phyloP scores from a whole-genome alignment of 1,140 invertebrate genomes.

The Atta texana region DNA sequence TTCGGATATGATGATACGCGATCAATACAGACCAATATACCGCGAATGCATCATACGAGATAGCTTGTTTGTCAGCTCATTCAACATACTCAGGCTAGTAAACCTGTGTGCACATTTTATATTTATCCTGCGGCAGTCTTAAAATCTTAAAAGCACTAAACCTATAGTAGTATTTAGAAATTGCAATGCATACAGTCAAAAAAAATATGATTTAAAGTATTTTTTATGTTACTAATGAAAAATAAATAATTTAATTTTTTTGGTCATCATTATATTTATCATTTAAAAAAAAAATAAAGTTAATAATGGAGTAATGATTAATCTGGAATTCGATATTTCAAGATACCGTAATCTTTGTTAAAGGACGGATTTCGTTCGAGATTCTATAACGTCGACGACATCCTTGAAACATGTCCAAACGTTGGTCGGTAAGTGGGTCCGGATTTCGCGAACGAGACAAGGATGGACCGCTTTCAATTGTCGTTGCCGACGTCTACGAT shows the following conservation, averaged over 20 bases:
- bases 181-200: neutral
- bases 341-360: neutral
- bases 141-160: neutral
- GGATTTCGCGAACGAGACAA: conserved; percentile 36
- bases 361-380: conserved; percentile 21
- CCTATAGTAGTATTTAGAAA: neutral
- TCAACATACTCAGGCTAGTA: conserved; percentile 21
- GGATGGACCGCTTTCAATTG: conserved; percentile 82
- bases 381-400: conserved; percentile 24
- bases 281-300: neutral
- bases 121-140: neutral
- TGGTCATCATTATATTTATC: neutral
- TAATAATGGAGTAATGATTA: neutral
- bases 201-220: neutral
- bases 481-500: conserved; percentile 70
- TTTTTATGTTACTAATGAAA: neutral
- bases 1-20: conserved; percentile 50
- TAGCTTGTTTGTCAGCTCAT: conserved; percentile 38
- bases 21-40: conserved; percentile 54
- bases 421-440: conserved; percentile 34
- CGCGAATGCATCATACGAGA: conserved; percentile 31
- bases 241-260: neutral
- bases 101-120: neutral
- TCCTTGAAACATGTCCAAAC: conserved; percentile 34
- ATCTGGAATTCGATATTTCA: conserved; percentile 12